A percentile compares a stretch with the other conserved stretches of the same genome.
Evolutionary conservation across 2,888 invertebrate species (phyloP).

Genomic region (Dioctria rufipes): DNA sequence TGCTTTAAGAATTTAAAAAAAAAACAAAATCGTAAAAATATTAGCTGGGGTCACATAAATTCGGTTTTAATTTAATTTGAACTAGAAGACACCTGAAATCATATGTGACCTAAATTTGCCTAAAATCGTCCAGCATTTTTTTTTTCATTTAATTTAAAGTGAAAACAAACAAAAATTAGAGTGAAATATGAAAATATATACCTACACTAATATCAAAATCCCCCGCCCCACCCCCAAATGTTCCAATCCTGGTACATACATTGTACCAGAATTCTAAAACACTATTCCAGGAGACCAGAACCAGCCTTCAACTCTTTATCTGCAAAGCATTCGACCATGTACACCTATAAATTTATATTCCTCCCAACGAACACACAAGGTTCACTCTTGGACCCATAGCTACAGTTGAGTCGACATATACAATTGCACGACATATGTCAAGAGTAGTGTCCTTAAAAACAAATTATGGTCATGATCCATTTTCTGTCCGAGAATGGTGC

Average conservation of each 20-base stretch:
- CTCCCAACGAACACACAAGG: slow-evolving; percentile 15
- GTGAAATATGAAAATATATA: not conserved
- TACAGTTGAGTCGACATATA: slow-evolving; percentile 35
- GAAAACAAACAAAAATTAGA: not conserved
- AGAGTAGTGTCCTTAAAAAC: slow-evolving; percentile 51
- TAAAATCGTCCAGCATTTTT: too few species aligned
- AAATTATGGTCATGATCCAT: slow-evolving; percentile 54
- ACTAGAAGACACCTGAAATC: too few species aligned
- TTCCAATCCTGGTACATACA: too few species aligned
- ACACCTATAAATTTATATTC: slow-evolving; percentile 51
- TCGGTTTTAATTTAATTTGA: too few species aligned
- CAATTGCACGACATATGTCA: slow-evolving; percentile 48
- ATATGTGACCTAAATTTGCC: too few species aligned
- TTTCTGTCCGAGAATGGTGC: slow-evolving; percentile 24
- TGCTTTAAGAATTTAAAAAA: too few species aligned
- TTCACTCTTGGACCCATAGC: not conserved
- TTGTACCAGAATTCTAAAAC: too few species aligned
- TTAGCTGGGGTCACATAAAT: too few species aligned
- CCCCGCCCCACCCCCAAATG: too few species aligned
- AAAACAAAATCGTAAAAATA: too few species aligned
- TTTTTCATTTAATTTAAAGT: too few species aligned
- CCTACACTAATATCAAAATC: too few species aligned
- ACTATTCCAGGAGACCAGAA: not conserved
- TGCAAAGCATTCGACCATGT: slow-evolving; percentile 32
- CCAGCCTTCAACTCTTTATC: slow-evolving; percentile 43